Conservation (phyloP, 2,888 invertebrate genomes). For the Lasiommata megera region DNA sequence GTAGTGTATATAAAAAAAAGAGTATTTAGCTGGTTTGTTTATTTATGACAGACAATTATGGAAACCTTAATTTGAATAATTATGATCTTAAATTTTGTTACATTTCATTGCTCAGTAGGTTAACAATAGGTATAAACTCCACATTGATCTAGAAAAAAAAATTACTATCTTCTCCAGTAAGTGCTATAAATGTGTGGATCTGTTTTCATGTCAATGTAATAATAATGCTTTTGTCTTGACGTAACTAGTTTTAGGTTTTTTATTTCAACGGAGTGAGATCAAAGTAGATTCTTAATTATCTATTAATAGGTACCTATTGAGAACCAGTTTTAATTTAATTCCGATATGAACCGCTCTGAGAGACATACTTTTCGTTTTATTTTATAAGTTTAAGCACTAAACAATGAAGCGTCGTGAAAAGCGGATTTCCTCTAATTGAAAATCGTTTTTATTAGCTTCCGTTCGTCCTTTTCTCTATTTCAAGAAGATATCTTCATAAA, state of each 20-base stretch:
- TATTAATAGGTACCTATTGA: neutral
- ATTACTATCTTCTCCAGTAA: too few species aligned
- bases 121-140: too few species aligned
- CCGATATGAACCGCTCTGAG: neutral
- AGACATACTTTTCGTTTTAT: conserved; percentile 5
- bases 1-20: too few species aligned
- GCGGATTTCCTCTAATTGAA: conserved; percentile 49
- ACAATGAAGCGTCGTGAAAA: conserved; percentile 46
- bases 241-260: neutral
- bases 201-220: too few species aligned
- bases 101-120: too few species aligned
- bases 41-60: too few species aligned
- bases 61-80: too few species aligned
- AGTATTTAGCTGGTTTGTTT: too few species aligned
- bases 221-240: too few species aligned
- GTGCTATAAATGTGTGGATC: too few species aligned
- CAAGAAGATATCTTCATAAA: conserved; percentile 1
- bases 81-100: too few species aligned
- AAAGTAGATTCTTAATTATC: neutral
- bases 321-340: conserved; percentile 6
- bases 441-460: conserved; percentile 47
- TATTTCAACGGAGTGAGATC: neutral
- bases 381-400: conserved; percentile 33
- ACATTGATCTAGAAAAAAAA: too few species aligned
- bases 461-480: conserved; percentile 25